Evolutionary conservation across 2,888 invertebrate genomes (phyloP), one percentile per base, ranked within the genome.

Genomic region (Busseola fusca): DNA sequence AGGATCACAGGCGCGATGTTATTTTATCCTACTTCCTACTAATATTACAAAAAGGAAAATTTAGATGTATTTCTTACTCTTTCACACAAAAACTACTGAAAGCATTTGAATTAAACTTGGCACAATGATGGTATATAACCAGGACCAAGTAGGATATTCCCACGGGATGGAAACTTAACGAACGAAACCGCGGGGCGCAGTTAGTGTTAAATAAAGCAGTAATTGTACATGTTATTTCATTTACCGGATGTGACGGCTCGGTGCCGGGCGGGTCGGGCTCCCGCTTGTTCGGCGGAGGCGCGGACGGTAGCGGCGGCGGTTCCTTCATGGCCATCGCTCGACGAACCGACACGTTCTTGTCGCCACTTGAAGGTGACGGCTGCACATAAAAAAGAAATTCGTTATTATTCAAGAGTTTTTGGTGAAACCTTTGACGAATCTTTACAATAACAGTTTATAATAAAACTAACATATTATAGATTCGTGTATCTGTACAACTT

Each of bases 251-350:
- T 18, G 89, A 69, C 7, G 92, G 88, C 78, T 96, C 96, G 3
- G 96, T 96, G 86, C 96, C 96, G 27, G 96, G 96, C 52, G 96
- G 96, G 74, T 96, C 96, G n/a, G 96, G 96, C 86, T 96, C 96
- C 69, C 94, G 91, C 78, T 94, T 95, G 75, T 91, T 88, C 16
- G 96, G 96, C 74, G 96, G 96, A 76, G 96, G 96, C 64, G 96
- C 94, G 27, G 94, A 88, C 3, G 96, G 96, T 74, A 96, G 93
- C 86, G 96, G 95, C 57, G 96, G 96, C n/a, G 96, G 96, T 88
- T 97, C 96, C 89, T 96, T 97, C 95, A 96, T 93, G 1, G 96
- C 96, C 96, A 97, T 96, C 27, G 96, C 96, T 75, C 97, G 96
- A 0, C 96, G 95, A 40, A 96, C 96, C 52, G 96, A 96, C 84